phyloP scores from a whole-genome alignment of 35 echinoderm and acorn worm species.

The Apostichopus parvimensis region DNA sequence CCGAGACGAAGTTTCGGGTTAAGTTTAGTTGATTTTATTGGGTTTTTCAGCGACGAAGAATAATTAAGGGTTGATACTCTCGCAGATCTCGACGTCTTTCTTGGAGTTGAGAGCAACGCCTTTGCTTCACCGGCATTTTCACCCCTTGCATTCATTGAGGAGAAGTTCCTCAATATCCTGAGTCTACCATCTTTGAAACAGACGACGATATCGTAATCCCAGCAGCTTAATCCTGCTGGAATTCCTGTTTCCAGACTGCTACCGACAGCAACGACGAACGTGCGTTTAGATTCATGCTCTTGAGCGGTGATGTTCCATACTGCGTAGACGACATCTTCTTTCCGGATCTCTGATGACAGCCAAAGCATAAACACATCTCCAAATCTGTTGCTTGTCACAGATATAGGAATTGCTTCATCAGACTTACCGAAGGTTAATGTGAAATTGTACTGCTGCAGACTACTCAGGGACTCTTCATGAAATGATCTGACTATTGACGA shows the following conservation, averaged over 20 bases:
- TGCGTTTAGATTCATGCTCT: background rate
- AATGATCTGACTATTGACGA: constrained; percentile 6
- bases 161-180: constrained; percentile 5
- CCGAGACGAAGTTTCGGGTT: background rate
- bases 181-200: constrained; percentile 42
- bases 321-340: constrained; percentile 36
- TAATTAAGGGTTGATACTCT: background rate
- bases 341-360: background rate
- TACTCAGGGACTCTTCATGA: background rate
- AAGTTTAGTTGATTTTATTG: background rate
- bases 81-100: background rate
- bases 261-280: constrained; percentile 26
- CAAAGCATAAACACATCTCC: constrained; percentile 42
- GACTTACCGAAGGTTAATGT: background rate
- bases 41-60: background rate
- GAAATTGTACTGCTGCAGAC: constrained; percentile 20
- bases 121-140: background rate
- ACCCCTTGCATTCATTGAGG: background rate
- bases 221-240: constrained; percentile 24
- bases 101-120: background rate
- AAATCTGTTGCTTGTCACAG: constrained; percentile 23
- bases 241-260: constrained; percentile 48
- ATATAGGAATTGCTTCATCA: constrained; percentile 28
- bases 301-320: constrained; percentile 17
- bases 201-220: constrained; percentile 21